Conservation (phyloP, 2,888 invertebrate species). For the Lepidocyrtoides sp. region DNA sequence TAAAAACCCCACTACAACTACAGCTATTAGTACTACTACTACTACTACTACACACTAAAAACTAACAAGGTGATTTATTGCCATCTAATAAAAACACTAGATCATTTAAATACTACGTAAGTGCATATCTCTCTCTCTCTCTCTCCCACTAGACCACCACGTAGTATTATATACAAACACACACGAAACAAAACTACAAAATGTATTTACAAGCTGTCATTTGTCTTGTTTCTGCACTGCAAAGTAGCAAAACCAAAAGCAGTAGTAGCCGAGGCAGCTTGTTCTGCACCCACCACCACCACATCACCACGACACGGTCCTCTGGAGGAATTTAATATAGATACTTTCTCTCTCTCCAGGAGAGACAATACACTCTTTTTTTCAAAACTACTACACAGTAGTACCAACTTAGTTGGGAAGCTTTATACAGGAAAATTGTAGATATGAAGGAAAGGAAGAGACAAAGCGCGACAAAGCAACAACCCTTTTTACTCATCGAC, state of each 20-base stretch:
- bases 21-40: not conserved
- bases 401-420: not conserved
- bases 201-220: conserved; percentile 68
- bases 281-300: not conserved
- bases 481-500: conserved; percentile 21
- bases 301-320: conserved; percentile 12
- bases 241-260: conserved; percentile 11
- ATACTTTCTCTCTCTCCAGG: conserved; percentile 30
- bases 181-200: conserved; percentile 13
- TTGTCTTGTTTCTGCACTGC: conserved; percentile 50
- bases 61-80: conserved; percentile 65
- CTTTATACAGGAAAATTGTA: not conserved
- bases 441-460: not conserved
- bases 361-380: not conserved
- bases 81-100: conserved; percentile 61
- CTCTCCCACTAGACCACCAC: not conserved
- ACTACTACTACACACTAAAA: not conserved
- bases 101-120: conserved; percentile 42
- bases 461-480: not conserved
- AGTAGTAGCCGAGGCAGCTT: not conserved
- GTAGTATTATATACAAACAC: not conserved
- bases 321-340: conserved; percentile 55
- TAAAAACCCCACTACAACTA: not conserved
- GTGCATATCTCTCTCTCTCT: not conserved
- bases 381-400: not conserved